Evolutionary conservation across 2,113 vertebrate genomes (phyloP), one percentile per base, ranked within the genome.

Genomic region (Glaucidium brasilianum): DNA sequence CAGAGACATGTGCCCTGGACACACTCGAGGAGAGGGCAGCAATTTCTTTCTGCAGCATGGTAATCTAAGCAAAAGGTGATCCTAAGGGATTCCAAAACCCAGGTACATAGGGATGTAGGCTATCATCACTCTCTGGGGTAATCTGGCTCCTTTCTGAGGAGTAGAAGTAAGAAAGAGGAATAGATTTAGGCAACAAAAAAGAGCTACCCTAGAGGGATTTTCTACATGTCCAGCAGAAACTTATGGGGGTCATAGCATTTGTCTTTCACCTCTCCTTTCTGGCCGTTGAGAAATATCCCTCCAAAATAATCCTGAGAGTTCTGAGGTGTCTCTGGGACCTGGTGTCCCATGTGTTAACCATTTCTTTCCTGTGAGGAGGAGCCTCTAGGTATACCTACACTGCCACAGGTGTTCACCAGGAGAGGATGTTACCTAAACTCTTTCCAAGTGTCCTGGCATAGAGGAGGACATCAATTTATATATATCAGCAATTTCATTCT

Each of bases 271-370:
- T 87, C 8, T 89, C 23, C 34, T 77, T 80, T 77, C 72, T 60
- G 23, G 47, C 17, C 14, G 4, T 11, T 1, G 0, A 18, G 2
- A 12, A 84, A 1, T 5, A 2, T 59, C 17, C 60, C 16, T 78
- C 27, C 55, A 81, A 77, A 84, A 84, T 30, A 85, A 94, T 52
- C 34, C 55, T 49, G 55, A 69, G 30, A 73, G 6, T 63, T 29
- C 4, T 43, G 47, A 56, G 32, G 39, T 41, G 43, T 55, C 23
- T 77, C 50, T 74, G 41, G 34, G 21, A 58, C 34, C 27, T 58
- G 12, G 25, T 78, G 25, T 39, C 25, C 30, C 23, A 43, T 25
- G 11, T n/a, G 17, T 78, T 66, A 81, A 60, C 23, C 1, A 1
- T 63, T 90, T 49, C 22, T 60, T 32, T 62, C 25, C 18, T 59